phyloP scores from a whole-genome alignment of 2,113 vertebrate species.

The Megalops atlanticus region DNA sequence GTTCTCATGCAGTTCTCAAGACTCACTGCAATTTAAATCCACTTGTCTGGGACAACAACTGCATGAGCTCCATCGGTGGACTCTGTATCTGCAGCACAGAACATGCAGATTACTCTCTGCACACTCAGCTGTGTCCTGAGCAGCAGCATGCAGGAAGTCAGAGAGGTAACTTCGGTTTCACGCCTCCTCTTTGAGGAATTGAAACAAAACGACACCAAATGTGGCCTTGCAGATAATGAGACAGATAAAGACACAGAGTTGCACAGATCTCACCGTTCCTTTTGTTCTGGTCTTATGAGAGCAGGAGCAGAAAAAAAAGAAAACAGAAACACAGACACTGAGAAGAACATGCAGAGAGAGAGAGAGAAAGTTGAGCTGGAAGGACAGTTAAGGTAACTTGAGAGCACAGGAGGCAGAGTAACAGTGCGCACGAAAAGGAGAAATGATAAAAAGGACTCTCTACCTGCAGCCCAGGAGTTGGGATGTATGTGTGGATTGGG shows the following conservation, averaged over 20 bases:
- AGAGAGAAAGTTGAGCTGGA: not conserved
- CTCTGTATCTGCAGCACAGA: not conserved
- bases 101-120: not conserved
- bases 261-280: no score
- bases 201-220: not conserved
- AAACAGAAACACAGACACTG: no score
- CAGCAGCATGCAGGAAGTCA: not conserved
- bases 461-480: no score
- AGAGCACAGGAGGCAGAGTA: not conserved
- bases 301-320: not conserved
- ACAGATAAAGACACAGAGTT: no score
- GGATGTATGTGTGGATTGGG: no score
- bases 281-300: not conserved
- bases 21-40: not conserved
- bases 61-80: no score
- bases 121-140: not conserved
- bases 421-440: no score
- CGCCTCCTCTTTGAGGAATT: not conserved
- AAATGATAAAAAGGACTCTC: no score
- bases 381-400: not conserved
- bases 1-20: not conserved
- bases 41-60: no score
- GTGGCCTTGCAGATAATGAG: not conserved
- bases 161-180: no score
- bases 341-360: no score